Evolutionary conservation across 2,888 invertebrate genomes (phyloP).

Genomic region (Chrysolina americana): DNA sequence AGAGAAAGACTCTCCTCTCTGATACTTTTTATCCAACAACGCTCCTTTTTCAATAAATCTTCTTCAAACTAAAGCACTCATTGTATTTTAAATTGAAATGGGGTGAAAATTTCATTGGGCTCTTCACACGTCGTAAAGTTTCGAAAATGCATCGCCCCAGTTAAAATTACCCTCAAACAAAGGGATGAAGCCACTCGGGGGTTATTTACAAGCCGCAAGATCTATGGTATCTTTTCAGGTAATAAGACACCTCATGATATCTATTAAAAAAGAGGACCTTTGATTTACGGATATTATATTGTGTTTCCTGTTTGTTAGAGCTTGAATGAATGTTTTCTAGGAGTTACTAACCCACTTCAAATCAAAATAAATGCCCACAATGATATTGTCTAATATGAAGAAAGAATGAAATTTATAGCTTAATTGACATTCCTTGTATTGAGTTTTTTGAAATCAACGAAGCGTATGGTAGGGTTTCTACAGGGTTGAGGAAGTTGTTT

Average conservation of each 20-base stretch:
- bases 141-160: constrained; percentile 54
- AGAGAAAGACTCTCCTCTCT: constrained; percentile 3
- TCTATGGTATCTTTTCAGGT: constrained; percentile 54
- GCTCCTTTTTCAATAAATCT: constrained; percentile 48
- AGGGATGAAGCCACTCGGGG: constrained; percentile 50
- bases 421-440: constrained; percentile 24
- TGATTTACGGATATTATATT: constrained; percentile 24
- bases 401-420: constrained; percentile 27
- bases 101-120: constrained; percentile 67
- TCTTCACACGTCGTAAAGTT: constrained; percentile 63
- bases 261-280: constrained; percentile 17
- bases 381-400: not conserved
- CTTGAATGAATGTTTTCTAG: not conserved
- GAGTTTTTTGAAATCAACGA: constrained; percentile 4
- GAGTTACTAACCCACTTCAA: constrained; percentile 23
- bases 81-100: constrained; percentile 65
- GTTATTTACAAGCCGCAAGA: constrained; percentile 57
- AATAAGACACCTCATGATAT: constrained; percentile 39
- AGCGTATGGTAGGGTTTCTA: not conserved
- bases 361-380: not conserved
- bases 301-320: constrained; percentile 5
- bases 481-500: not conserved
- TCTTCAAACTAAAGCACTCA: constrained; percentile 46
- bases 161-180: constrained; percentile 60
- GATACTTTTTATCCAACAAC: constrained; percentile 24